These are phyloP conservation scores for Caenorhabditis tropicalis DNA, from an alignment of 1,140 invertebrate species.

Conservation along the genomic window DNA sequence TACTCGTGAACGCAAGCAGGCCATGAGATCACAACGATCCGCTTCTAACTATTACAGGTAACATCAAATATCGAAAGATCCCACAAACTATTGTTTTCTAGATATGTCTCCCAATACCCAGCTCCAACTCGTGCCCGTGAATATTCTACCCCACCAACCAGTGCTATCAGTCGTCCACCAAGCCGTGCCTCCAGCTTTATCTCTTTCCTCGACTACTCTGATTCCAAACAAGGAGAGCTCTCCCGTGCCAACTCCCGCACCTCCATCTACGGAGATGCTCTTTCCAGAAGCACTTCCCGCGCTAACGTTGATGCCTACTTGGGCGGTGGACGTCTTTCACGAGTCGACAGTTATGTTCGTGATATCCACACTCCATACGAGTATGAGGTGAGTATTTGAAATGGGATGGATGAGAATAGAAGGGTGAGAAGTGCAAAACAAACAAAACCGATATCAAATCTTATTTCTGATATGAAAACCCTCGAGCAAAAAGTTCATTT, in stretches of 20 bases:
- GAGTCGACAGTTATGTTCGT: constrained; percentile 70
- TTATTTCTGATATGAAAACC: not conserved
- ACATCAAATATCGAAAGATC: not conserved
- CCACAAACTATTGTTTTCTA: not conserved
- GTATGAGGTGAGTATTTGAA: constrained; percentile 62
- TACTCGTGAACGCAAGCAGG: constrained; percentile 69
- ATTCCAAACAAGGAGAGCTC: constrained; percentile 68
- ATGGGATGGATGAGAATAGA: not conserved
- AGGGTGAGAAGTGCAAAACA: constrained; percentile 4
- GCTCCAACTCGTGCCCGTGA: constrained; percentile 69
- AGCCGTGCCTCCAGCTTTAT: constrained; percentile 65
- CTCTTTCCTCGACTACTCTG: constrained; percentile 70
- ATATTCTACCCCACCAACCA: constrained; percentile 68
- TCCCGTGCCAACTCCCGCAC: constrained; percentile 62
- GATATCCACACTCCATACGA: constrained; percentile 67
- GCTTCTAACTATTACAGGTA: constrained; percentile 68
- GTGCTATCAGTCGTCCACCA: constrained; percentile 65
- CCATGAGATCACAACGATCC: constrained; percentile 66
- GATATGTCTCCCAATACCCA: constrained; percentile 65
- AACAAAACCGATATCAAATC: not conserved
- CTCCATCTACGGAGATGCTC: constrained; percentile 67
- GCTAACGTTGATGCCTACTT: constrained; percentile 67
- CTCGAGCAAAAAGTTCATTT: not conserved
- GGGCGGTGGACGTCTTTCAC: constrained; percentile 67
- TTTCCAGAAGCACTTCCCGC: constrained; percentile 70